Base-by-base conservation (phyloP, 2,797 vertebrate genomes). In the Paguma larvata region DNA sequence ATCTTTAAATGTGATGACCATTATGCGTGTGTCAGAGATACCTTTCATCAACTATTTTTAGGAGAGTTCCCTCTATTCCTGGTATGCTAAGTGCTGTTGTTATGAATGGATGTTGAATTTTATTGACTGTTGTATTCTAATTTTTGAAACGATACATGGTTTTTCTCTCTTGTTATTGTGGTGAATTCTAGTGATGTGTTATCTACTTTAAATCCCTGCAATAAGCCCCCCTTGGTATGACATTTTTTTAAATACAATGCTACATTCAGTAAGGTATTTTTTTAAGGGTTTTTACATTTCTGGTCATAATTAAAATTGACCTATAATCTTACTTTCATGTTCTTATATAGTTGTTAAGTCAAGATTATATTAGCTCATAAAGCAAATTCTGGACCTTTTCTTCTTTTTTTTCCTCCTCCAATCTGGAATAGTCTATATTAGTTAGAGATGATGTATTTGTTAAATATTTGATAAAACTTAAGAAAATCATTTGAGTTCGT, bases 271-370 rank as follows among this genome's bases (percentile, higher is more conserved):
- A 48, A 14, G 72, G 44, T 46, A 3, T 18, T 62, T 77, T 34
- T 73, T 51, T 16, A 27, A 73, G 23, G 30, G 70, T 56, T 46
- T 56, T 82, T 65, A 67, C n/a, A 59, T 80, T 91, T 91, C n/a
- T 75, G 12, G 63, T 94, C 38, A 59, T 86, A 68, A 62, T 83
- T 95, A 41, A 91, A 95, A 77, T 48, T 79, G 27, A 82, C 32
- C 48, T 59, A 41, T 62, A 68, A 51, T 87, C 48, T 86, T 83
- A 68, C 27, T 82, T 59, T 77, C 18, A 44, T 79, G 14, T 70
- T 30, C 41, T 84, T 53, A 1, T 72, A 51, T 63, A 41, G 27
- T 30, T 85, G 84, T 78, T 41, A 23, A 92, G 34, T 44, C 41
- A 68, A 70, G 48, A 62, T 53, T 44, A 30, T 63, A 80, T 82